phyloP scores from a whole-genome alignment of 2,113 vertebrate genomes.

The Alligator mississippiensis region DNA sequence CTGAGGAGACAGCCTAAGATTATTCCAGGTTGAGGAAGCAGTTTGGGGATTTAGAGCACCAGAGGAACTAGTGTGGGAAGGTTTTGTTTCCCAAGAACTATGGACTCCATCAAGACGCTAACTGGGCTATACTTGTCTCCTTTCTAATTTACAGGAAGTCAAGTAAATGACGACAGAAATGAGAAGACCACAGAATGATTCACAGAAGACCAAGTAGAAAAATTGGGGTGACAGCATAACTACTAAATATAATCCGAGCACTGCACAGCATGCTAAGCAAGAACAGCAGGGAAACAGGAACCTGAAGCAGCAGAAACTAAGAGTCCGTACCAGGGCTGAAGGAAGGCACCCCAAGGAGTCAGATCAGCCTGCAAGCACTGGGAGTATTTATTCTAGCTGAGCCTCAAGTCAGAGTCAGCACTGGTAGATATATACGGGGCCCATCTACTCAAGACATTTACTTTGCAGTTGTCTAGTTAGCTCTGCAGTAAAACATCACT shows the following conservation, averaged over 20 bases:
- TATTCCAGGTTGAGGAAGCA: constrained; percentile 8
- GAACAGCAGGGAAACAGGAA: background rate
- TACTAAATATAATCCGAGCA: constrained; percentile 46
- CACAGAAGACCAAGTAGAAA: constrained; percentile 9
- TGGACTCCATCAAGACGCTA: constrained; percentile 10
- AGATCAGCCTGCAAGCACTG: background rate
- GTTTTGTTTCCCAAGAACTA: background rate
- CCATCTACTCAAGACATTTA: too few relatives aligned
- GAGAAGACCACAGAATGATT: constrained; percentile 62
- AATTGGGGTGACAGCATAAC: background rate
- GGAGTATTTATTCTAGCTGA: background rate
- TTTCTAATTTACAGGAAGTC: constrained; percentile 52
- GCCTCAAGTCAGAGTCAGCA: background rate
- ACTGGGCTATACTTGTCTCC: constrained; percentile 14
- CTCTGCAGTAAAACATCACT: too few relatives aligned
- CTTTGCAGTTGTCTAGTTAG: too few relatives aligned
- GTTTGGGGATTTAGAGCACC: background rate
- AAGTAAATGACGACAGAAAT: constrained; percentile 37
- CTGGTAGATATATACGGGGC: background rate
- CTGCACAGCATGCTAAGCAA: background rate
- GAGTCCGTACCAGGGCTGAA: background rate
- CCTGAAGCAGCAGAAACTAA: background rate
- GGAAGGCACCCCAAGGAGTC: background rate
- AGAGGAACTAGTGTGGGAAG: background rate
- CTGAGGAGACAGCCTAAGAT: background rate